Base-by-base conservation (phyloP, 2,113 vertebrate genomes). In the Scalopus aquaticus region DNA sequence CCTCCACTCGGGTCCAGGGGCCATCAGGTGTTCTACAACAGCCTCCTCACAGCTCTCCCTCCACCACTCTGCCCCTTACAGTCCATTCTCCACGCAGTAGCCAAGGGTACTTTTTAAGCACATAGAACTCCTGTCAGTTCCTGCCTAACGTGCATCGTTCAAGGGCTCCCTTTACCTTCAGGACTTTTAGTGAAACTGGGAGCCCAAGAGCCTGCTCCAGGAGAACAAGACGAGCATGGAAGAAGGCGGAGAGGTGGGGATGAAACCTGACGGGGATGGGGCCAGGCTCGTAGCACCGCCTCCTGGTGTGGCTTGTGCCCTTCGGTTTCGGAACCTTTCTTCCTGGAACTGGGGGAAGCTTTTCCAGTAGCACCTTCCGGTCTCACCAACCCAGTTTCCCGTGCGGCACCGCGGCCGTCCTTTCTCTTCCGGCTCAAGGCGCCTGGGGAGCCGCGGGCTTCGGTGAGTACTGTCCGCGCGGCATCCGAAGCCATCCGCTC, bases 401-500 rank as follows among this genome's bases (percentile, higher is more conserved):
- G 73, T 93, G 69, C 17, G 86, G 81, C 95, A 54, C 81, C 6
- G 90, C 77, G 58, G 9, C 15, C 2, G 58, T 77, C 74, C 37
- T 78, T 77, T 76, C 72, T 91, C 37, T 97, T 97, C 97, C 97
- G 97, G 95, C 64, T 32, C 5, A 42, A 51, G 79, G 80, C 37
- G 49, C 8, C 65, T 35, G 15, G 12, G 91, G 0, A n/a, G 35
- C 72, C 4, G 67, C 19, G 0, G 84, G 1, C 39, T 60, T 16
- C 1, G 32, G 97, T 97, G 62, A 96, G 97, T 78, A 1, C 26
- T 17, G 8, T 17, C 4, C 1, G 15, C 3, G 39, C 15, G 67
- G 42, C 1, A 97, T 97, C 97, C 51, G 19, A 65, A 60, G 44
- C 93, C 97, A 97, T 97, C 97, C 69, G 26, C 78, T n/a, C 2